Evolutionary conservation across 2,113 vertebrate species (phyloP), one percentile per base, ranked within the genome.

Genomic region (Oreotrochilus melanogaster): DNA sequence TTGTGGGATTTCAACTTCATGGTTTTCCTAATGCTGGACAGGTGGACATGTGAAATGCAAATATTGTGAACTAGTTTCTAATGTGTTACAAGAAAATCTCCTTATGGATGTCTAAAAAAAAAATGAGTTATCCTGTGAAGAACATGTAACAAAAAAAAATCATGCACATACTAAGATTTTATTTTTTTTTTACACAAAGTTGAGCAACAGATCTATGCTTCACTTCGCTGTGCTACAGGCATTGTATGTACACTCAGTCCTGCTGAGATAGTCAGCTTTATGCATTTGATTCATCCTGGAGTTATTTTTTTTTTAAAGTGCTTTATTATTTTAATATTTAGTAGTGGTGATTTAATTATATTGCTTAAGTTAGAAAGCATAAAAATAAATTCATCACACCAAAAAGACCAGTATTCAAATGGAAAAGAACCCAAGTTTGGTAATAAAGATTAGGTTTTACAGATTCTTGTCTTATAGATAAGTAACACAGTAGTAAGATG

Each of bases 131-230:
- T 5, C 7, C 48, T 80, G 28, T 37, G 10, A 48, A 86, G 73
- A 53, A 86, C n/a, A 27, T 3, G 12, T 23, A 1, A n/a, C 7
- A 2, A 30, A 42, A 22, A 39, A 27, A 33, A 31, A 17, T 8
- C 15, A 42, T 6, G 43, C 8, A 57, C 0, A 1, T 4, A 51
- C 3, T 6, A 60, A 62, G 19, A 12, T 18, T 28, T 61, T 15
- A 25, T 18, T 14, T 27, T 28, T 54, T 24, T 64, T 69, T 14
- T 7, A 6, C 58, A 24, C 6, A 2, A 66, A 89, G 18, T 24
- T 76, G 39, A 80, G 10, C 18, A 73, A 33, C 13, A 12, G 51
- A 47, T 60, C 13, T 65, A 11, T 39, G 35, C 28, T 56, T 58
- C 31, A 50, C 19, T 28, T 66, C 9, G 18, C 42, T 70, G 21